Percentiles rank a stretch among this genome's conserved stretches.
These are phyloP conservation scores for Ochotona curzoniae DNA, from an alignment of 2,113 vertebrate genomes.

Conservation along the genomic window DNA sequence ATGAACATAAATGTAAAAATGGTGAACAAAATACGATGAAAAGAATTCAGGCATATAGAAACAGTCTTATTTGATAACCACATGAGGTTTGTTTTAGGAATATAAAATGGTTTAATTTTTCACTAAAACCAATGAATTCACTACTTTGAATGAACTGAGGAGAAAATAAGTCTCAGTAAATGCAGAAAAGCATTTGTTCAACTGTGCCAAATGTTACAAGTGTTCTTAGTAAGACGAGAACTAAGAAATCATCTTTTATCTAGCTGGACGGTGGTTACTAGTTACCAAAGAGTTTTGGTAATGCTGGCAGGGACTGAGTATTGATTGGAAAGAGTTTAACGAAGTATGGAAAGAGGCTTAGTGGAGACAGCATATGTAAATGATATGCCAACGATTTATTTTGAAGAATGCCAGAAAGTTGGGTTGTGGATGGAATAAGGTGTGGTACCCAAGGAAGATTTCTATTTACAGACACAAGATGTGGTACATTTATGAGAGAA, in stretches of 20 bases:
- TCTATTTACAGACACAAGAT: background rate
- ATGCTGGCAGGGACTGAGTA: background rate
- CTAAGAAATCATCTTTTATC: background rate
- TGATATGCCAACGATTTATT: background rate
- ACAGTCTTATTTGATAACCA: background rate
- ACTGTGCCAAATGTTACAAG: background rate
- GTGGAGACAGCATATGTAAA: background rate
- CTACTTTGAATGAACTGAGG: conserved; percentile 3
- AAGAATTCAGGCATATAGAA: background rate
- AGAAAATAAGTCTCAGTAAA: background rate
- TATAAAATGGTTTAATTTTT: conserved; percentile 7
- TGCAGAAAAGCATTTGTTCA: background rate
- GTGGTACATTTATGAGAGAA: background rate
- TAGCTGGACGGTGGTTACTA: background rate
- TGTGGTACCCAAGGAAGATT: background rate
- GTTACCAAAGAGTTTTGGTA: conserved; percentile 6
- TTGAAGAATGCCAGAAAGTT: background rate
- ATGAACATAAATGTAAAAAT: background rate
- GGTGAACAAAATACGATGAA: background rate
- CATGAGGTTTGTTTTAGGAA: conserved; percentile 2
- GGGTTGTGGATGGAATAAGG: background rate
- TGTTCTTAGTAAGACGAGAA: background rate
- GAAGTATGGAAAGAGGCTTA: background rate
- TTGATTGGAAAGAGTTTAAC: background rate
- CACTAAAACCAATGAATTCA: background rate